Base-by-base conservation (phyloP, 2,797 vertebrate species). In the Paguma larvata region DNA sequence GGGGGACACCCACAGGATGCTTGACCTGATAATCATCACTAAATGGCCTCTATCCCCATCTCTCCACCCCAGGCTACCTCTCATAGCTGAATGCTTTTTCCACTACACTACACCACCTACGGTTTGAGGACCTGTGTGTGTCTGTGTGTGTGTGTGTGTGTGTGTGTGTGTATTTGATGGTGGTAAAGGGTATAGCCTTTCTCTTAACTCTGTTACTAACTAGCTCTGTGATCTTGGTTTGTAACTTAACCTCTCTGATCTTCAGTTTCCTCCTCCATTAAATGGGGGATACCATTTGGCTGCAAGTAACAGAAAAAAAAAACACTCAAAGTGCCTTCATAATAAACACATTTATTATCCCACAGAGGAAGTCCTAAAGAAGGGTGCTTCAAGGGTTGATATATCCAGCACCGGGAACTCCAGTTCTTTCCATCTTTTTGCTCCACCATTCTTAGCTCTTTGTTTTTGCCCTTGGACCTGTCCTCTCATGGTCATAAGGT, bases 1-100 rank as follows among this genome's bases (percentile, higher is more conserved):
- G 18, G 48, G 89, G 67, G 87, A 92, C 97, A 93, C 19, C 0
- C 95, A 97, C 80, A 96, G 85, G 84, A 88, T 95, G 44, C 85
- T 95, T 97, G 95, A 96, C 97, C 89, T 83, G 85, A 94, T 97
- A 97, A 97, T 97, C 90, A 70, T 85, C 32, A 44, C 92, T 95
- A 95, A 96, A 67, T 96, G 96, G 88, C 48, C 88, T 97, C 92
- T 85, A 91, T 73, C 90, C 41, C 6, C 87, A 38, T 88, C 62
- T 95, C 59, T 82, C 41, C 41, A 75, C 89, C 86, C 67, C 65
- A 93, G 73, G 63, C 59, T 38, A 89, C 70, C 44, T 78, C 32
- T 94, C 65, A 67, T 30, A 82, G 62, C 19, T 75, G 38, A 62
- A 2, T 80, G 75, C 19, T 84, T 93, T 94, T 80, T 79, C 91